phyloP scores from a whole-genome alignment of 2,797 vertebrate species.

The Macropus fuliginosus region DNA sequence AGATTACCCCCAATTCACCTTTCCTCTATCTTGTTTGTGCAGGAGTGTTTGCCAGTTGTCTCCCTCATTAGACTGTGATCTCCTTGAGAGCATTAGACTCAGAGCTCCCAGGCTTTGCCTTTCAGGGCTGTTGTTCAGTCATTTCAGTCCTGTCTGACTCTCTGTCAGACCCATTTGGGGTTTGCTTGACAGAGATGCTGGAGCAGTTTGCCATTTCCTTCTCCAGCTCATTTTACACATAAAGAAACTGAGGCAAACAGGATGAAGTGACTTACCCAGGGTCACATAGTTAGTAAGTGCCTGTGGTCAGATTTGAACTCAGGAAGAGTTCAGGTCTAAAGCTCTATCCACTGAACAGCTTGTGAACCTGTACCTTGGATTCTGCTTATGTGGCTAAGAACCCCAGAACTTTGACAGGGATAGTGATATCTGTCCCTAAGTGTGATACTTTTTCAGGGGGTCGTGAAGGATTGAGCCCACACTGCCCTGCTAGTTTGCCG shows the following conservation, averaged over 20 bases:
- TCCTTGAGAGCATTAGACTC: background rate
- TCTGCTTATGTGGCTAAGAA: background rate
- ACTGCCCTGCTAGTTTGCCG: background rate
- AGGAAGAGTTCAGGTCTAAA: background rate
- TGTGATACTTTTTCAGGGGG: background rate
- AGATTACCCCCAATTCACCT: background rate
- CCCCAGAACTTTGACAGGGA: background rate
- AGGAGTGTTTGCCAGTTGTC: background rate
- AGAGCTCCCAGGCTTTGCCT: background rate
- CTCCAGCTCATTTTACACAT: background rate
- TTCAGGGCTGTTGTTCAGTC: background rate
- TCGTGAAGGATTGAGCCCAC: background rate
- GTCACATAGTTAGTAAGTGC: background rate
- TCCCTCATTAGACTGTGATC: background rate
- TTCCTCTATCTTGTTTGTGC: background rate
- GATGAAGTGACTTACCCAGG: background rate
- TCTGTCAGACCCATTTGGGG: background rate
- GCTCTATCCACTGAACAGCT: background rate
- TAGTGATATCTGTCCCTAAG: background rate
- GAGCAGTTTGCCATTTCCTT: background rate
- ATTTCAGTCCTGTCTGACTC: background rate
- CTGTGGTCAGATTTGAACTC: background rate
- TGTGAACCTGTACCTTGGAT: background rate
- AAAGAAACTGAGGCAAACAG: background rate
- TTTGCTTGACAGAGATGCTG: background rate